Evolutionary conservation across 2,113 vertebrate genomes (phyloP).

Genomic region (Dendrocopos noguchii): DNA sequence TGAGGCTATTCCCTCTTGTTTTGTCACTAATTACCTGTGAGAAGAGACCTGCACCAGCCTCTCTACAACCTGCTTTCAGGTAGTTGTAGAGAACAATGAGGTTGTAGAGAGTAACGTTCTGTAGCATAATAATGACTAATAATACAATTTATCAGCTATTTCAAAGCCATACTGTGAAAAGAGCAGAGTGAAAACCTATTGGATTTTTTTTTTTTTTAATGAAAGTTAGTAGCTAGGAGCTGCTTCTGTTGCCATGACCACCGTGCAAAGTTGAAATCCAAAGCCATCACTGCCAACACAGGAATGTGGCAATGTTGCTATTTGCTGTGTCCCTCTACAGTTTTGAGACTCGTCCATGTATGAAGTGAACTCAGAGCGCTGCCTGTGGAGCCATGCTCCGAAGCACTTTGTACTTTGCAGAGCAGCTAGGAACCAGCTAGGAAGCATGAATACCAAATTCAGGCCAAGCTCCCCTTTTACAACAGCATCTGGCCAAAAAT

Average conservation of each 20-base stretch:
- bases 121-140: neutral
- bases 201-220: rapidly evolving
- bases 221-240: rapidly evolving
- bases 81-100: too few species aligned
- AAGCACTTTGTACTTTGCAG: neutral
- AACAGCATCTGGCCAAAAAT: too few species aligned
- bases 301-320: neutral
- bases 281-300: neutral
- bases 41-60: too few species aligned
- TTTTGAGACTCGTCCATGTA: neutral
- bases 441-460: rapidly evolving
- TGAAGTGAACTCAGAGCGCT: rapidly evolving
- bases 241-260: neutral
- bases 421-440: neutral
- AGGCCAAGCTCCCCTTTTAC: too few species aligned
- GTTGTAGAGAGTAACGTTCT: neutral
- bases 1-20: too few species aligned
- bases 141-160: neutral
- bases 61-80: too few species aligned
- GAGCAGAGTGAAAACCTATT: neutral
- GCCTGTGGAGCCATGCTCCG: neutral
- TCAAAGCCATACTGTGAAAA: rapidly evolving
- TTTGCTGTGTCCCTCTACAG: neutral
- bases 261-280: neutral
- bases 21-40: too few species aligned